Evolutionary conservation across 2,113 vertebrate species (phyloP).

Genomic region (Neolamprologus ventralis): DNA sequence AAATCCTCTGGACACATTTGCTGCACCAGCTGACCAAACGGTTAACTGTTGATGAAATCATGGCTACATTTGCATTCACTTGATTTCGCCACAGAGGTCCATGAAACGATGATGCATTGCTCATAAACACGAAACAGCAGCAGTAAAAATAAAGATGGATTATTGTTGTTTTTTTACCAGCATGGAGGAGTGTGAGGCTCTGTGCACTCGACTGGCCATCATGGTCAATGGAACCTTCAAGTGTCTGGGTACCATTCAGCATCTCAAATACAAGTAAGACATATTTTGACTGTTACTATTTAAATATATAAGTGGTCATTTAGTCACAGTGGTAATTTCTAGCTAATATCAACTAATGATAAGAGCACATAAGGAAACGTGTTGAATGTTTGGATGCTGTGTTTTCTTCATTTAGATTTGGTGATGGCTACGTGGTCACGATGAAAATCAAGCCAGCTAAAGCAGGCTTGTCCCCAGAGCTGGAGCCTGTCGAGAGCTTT

Average conservation of each 20-base stretch:
- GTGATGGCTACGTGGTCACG: conserved; percentile 92
- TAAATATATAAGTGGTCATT: background rate
- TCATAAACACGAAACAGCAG: background rate
- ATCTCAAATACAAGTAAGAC: conserved; percentile 92
- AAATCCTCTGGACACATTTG: background rate
- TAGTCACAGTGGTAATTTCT: background rate
- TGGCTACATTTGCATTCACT: background rate
- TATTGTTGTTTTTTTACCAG: conserved; percentile 56
- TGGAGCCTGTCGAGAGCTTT: conserved; percentile 81
- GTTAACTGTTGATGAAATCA: background rate
- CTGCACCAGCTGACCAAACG: background rate
- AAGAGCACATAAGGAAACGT: background rate
- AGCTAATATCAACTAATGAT: background rate
- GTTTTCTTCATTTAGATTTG: conserved; percentile 74
- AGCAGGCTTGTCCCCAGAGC: conserved; percentile 74
- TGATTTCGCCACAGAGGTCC: background rate
- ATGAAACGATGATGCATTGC: background rate
- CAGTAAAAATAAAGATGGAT: conserved; percentile 1
- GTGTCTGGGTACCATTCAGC: conserved; percentile 93
- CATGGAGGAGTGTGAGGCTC: conserved; percentile 97
- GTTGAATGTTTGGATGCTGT: background rate
- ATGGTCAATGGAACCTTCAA: conserved; percentile 96
- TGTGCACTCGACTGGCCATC: conserved; percentile 93
- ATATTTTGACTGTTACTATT: background rate
- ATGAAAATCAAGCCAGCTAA: conserved; percentile 87